Evolutionary conservation across 2,888 invertebrate species (phyloP).

Genomic region (Rutpela maculata): DNA sequence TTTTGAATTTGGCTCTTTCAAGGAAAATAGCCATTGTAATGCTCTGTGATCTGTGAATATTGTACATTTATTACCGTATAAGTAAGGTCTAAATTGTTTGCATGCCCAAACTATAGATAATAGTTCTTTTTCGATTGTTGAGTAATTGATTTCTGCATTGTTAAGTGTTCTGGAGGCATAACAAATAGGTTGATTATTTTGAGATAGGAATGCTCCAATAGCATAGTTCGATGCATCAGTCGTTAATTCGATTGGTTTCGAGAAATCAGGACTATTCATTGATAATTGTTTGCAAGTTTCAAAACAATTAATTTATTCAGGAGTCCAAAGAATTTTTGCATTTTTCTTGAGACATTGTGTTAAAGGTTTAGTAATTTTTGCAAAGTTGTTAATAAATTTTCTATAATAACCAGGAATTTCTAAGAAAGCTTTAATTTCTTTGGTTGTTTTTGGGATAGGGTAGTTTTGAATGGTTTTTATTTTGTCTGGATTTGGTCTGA

Average conservation of each 20-base stretch:
- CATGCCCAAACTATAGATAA: conserved; percentile 39
- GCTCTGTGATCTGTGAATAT: conserved; percentile 58
- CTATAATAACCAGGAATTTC: not conserved
- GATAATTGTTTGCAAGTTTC: conserved; percentile 2
- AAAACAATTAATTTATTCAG: too few relatives aligned
- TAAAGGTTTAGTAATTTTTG: too few relatives aligned
- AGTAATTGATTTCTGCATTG: too few relatives aligned
- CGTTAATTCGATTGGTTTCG: conserved; percentile 28
- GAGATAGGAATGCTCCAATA: conserved; percentile 32
- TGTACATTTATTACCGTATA: conserved; percentile 28
- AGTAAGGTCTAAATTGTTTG: conserved; percentile 38
- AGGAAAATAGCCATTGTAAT: too few relatives aligned
- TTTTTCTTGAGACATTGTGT: too few relatives aligned
- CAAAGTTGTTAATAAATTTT: not conserved
- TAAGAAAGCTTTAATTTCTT: not conserved
- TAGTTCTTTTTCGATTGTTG: conserved; percentile 39
- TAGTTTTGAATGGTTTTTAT: not conserved
- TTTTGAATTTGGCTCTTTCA: too few relatives aligned
- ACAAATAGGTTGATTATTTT: conserved; percentile 38
- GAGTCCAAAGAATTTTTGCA: not conserved
- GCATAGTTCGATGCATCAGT: too few relatives aligned
- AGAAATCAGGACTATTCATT: conserved; percentile 35
- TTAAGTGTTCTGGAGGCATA: conserved; percentile 42
- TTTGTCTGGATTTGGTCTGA: too few relatives aligned
- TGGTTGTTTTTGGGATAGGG: not conserved